These are phyloP conservation scores for Sciaenops ocellatus DNA, from an alignment of 2,797 vertebrate genomes.

Conservation along the genomic window DNA sequence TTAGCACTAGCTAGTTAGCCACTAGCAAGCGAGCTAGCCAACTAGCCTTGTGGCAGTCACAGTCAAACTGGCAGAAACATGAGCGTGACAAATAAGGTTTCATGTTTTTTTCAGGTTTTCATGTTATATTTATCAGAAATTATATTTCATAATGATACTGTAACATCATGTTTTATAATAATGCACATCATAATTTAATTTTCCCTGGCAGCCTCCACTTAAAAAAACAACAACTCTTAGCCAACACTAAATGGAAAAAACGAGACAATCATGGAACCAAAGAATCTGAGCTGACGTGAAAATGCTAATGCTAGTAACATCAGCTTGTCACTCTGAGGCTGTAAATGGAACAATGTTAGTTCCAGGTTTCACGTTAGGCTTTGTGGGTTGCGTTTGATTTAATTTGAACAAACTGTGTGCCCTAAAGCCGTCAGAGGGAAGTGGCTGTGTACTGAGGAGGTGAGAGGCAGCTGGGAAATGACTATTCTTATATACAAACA, in stretches of 20 bases:
- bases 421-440: constrained; percentile 28
- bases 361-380: not conserved
- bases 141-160: too few relatives aligned
- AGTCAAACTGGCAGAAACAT: too few relatives aligned
- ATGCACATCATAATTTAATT: too few relatives aligned
- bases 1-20: too few relatives aligned
- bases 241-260: not conserved
- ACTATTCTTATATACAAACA: constrained; percentile 81
- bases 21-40: too few relatives aligned
- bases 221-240: too few relatives aligned
- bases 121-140: too few relatives aligned
- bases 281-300: not conserved
- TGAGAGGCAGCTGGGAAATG: constrained; percentile 72
- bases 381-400: not conserved
- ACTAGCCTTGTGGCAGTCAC: too few relatives aligned
- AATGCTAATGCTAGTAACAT: not conserved
- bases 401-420: constrained; percentile 1
- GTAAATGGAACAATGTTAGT: not conserved
- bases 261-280: not conserved
- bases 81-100: too few relatives aligned
- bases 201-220: too few relatives aligned
- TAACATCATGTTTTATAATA: too few relatives aligned
- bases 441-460: constrained; percentile 58
- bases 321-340: not conserved
- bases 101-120: too few relatives aligned